Percentiles rank a stretch among this genome's conserved stretches.
phyloP scores from a whole-genome alignment of 2,797 vertebrate genomes.

The Glossophaga mutica region DNA sequence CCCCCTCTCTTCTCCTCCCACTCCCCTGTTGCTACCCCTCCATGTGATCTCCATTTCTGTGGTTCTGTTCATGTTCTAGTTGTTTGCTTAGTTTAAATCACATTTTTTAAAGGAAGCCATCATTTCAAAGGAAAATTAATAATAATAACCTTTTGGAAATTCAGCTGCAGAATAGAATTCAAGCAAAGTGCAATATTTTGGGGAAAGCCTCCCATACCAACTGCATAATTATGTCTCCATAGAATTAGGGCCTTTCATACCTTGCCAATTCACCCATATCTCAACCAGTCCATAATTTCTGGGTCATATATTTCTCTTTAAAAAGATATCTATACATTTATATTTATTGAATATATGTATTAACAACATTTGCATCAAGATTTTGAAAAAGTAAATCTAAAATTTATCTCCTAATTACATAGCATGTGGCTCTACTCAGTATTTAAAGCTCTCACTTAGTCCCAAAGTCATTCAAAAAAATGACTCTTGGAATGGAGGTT shows the following conservation, averaged over 20 bases:
- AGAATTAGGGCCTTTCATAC: neutral
- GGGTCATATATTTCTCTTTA: neutral
- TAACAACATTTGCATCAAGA: neutral
- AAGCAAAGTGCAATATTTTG: neutral
- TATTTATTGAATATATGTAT: neutral
- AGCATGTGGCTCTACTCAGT: neutral
- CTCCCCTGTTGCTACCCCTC: too few relatives aligned
- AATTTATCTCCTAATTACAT: neutral
- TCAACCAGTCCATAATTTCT: neutral
- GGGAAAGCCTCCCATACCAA: neutral
- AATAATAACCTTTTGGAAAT: conserved; percentile 1
- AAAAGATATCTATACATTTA: neutral
- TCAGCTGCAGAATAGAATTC: neutral
- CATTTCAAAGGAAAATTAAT: neutral
- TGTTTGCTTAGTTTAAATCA: too few relatives aligned
- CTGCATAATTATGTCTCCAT: neutral
- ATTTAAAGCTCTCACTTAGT: neutral
- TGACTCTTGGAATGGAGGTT: neutral
- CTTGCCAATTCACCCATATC: neutral
- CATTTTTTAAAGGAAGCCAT: neutral
- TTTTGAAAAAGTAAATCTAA: conserved; percentile 11
- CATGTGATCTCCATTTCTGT: too few relatives aligned
- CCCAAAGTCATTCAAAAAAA: neutral
- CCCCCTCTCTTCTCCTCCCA: too few relatives aligned
- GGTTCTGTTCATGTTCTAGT: too few relatives aligned